These are phyloP conservation scores for Ormyrus pomaceus DNA, from an alignment of 2,888 invertebrate genomes.

Conservation along the genomic window DNA sequence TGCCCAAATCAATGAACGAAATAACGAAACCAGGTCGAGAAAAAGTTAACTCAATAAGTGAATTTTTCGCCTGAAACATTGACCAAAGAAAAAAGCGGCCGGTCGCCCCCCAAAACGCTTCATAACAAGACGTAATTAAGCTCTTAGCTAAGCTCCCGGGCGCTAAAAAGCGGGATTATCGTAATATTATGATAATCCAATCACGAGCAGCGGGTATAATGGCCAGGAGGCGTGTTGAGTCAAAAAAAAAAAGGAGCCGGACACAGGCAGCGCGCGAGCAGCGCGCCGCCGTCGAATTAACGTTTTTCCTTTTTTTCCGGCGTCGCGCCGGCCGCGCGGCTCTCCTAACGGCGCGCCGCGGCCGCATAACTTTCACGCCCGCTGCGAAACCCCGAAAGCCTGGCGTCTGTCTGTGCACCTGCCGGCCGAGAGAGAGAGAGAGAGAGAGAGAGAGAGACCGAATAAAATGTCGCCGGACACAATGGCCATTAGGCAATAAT, in stretches of 20 bases:
- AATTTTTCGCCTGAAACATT: not conserved
- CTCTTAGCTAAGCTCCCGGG: not conserved
- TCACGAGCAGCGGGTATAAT: not conserved
- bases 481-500: conserved; percentile 46
- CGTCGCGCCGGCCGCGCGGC: not conserved
- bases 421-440: conserved; percentile 3
- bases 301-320: conserved; percentile 22
- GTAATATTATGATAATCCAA: conserved; percentile 40
- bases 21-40: not conserved
- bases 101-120: not conserved
- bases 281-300: conserved; percentile 18
- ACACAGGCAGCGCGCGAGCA: not conserved
- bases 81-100: not conserved
- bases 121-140: conserved; percentile 30
- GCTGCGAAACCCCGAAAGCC: conserved; percentile 45
- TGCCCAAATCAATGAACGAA: too few relatives aligned
- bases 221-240: too few relatives aligned
- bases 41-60: conserved; percentile 23
- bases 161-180: conserved; percentile 10
- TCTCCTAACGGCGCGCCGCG: not conserved
- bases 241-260: not conserved
- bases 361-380: conserved; percentile 52
- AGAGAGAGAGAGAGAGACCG: not conserved
- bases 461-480: conserved; percentile 14
- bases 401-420: conserved; percentile 24